These are phyloP conservation scores for Canis aureus DNA, from an alignment of 2,113 vertebrate genomes.

Conservation along the genomic window DNA sequence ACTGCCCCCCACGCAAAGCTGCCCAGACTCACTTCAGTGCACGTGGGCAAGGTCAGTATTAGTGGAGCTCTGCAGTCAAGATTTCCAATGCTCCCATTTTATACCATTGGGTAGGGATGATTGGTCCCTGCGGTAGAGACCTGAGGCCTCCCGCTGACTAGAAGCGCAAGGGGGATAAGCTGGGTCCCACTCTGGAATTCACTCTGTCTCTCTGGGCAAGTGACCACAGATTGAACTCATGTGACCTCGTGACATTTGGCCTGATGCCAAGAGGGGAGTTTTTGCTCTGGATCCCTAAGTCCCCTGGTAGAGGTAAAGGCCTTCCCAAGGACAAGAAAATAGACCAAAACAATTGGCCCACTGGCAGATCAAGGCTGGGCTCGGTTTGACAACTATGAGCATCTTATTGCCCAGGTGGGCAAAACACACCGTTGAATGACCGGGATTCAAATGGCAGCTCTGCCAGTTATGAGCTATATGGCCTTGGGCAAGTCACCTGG, in stretches of 20 bases:
- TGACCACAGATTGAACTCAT: background rate
- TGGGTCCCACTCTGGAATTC: background rate
- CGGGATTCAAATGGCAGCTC: background rate
- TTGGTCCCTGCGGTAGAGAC: background rate
- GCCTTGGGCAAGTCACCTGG: background rate
- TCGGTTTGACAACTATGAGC: background rate
- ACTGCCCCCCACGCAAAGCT: background rate
- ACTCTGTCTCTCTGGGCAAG: background rate
- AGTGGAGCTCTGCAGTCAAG: background rate
- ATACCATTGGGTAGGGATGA: background rate
- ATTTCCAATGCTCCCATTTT: background rate
- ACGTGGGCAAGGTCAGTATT: background rate
- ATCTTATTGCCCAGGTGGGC: background rate
- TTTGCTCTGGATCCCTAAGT: background rate
- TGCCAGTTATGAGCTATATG: background rate
- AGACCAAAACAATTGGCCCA: background rate
- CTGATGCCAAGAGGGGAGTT: background rate
- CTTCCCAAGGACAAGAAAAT: background rate
- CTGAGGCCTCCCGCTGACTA: background rate
- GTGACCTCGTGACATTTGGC: background rate
- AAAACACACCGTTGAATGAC: background rate
- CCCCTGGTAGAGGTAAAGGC: background rate
- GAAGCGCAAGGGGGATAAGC: background rate
- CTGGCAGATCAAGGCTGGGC: background rate
- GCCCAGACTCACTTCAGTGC: background rate